Conservation (phyloP, 2,888 invertebrate genomes). For the Brachypterus glaber region DNA sequence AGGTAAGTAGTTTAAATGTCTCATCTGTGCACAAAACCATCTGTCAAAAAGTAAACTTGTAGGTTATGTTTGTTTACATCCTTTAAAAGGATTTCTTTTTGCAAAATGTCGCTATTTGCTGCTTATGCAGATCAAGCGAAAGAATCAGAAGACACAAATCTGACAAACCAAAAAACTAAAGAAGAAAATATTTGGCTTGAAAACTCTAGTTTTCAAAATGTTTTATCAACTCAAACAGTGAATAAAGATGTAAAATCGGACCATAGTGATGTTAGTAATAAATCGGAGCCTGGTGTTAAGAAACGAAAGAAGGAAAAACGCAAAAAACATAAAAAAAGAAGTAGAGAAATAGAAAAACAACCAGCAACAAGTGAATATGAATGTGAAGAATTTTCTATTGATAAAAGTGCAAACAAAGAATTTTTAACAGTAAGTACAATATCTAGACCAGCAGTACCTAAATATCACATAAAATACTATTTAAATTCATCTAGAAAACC, state of each 20-base stretch:
- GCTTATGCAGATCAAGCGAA: constrained; percentile 36
- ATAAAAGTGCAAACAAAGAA: constrained; percentile 41
- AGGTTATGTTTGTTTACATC: too few species aligned
- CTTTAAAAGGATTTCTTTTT: background rate
- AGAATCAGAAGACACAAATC: constrained; percentile 14
- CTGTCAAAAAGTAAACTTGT: too few species aligned
- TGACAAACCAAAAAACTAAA: constrained; percentile 7
- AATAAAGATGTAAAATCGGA: constrained; percentile 5
- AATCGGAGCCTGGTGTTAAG: constrained; percentile 16
- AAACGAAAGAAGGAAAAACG: constrained; percentile 12
- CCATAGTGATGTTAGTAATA: constrained; percentile 1
- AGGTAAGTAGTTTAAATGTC: too few species aligned
- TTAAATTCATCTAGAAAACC: constrained; percentile 22
- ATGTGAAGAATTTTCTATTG: constrained; percentile 22
- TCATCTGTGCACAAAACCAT: too few species aligned
- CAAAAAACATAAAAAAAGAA: constrained; percentile 28
- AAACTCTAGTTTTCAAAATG: constrained; percentile 41
- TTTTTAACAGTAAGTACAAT: constrained; percentile 53
- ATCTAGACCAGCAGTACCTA: constrained; percentile 54
- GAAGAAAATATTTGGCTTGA: constrained; percentile 29
- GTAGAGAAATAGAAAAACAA: constrained; percentile 17
- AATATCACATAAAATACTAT: constrained; percentile 38
- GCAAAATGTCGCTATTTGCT: constrained; percentile 41
- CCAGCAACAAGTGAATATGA: constrained; percentile 9
- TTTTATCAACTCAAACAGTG: constrained; percentile 20